These are phyloP conservation scores for Lithobates sylvaticus DNA, from an alignment of 2,797 vertebrate species.

Conservation along the genomic window DNA sequence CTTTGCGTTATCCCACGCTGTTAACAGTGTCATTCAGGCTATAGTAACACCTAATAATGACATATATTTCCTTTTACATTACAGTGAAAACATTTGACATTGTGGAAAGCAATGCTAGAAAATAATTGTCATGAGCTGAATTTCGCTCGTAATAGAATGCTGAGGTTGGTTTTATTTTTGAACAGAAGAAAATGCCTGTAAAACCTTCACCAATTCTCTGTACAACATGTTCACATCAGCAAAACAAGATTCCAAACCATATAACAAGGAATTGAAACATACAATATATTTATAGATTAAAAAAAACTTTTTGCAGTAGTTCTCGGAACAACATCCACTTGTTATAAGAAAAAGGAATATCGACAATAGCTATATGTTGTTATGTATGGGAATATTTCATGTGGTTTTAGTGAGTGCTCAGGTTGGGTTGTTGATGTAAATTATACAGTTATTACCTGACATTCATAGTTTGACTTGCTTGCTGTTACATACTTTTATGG, in stretches of 20 bases:
- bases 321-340: too few relatives aligned
- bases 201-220: background rate
- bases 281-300: background rate
- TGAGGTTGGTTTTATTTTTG: constrained; percentile 11
- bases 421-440: too few relatives aligned
- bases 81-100: constrained; percentile 3
- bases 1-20: background rate
- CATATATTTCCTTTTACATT: constrained; percentile 2
- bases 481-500: too few relatives aligned
- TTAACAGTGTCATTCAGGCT: constrained; percentile 8
- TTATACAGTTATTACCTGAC: too few relatives aligned
- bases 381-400: too few relatives aligned
- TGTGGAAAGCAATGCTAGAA: background rate
- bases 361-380: too few relatives aligned
- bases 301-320: too few relatives aligned
- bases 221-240: background rate
- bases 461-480: too few relatives aligned
- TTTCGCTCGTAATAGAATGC: constrained; percentile 9
- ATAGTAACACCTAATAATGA: background rate
- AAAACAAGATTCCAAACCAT: background rate
- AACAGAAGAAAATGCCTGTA: background rate
- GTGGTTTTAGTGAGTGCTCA: too few relatives aligned
- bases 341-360: too few relatives aligned
- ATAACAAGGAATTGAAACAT: background rate
- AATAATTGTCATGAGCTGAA: constrained; percentile 6